phyloP scores from a whole-genome alignment of 2,888 invertebrate genomes.

The Tribolium freemani region DNA sequence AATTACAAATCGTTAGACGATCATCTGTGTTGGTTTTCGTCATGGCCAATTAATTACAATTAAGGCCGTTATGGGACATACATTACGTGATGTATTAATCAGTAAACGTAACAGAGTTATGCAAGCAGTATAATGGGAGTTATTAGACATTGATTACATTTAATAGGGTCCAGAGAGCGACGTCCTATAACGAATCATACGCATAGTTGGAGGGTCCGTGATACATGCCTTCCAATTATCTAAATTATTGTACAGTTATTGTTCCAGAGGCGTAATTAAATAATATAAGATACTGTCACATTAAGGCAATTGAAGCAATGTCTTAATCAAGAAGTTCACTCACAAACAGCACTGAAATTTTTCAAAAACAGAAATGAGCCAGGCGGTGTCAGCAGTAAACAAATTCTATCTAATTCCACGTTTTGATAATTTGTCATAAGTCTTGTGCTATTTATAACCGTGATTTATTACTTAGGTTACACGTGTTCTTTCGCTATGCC shows the following conservation, averaged over 20 bases:
- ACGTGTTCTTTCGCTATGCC: slow-evolving; percentile 51
- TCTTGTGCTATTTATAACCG: slow-evolving; percentile 48
- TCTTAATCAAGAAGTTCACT: slow-evolving; percentile 7
- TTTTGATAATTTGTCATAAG: slow-evolving; percentile 45
- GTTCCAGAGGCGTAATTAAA: slow-evolving; percentile 23
- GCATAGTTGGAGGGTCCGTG: slow-evolving; percentile 36
- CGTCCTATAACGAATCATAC: slow-evolving; percentile 34
- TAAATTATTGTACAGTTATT: slow-evolving; percentile 44
- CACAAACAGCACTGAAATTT: too few relatives aligned
- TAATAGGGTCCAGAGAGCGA: slow-evolving; percentile 50
- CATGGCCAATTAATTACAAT: slow-evolving; percentile 48
- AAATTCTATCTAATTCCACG: slow-evolving; percentile 46
- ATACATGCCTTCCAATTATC: slow-evolving; percentile 51
- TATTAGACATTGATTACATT: slow-evolving; percentile 53
- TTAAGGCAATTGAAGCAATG: slow-evolving; percentile 5
- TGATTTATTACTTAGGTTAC: slow-evolving; percentile 51
- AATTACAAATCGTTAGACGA: slow-evolving; percentile 31
- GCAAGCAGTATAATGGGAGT: slow-evolving; percentile 47
- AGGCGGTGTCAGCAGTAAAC: slow-evolving; percentile 37
- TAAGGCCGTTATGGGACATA: slow-evolving; percentile 35
- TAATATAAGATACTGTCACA: slow-evolving; percentile 9
- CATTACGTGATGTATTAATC: slow-evolving; percentile 47
- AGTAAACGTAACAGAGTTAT: slow-evolving; percentile 44
- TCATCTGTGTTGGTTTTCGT: slow-evolving; percentile 33
- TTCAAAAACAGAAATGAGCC: slow-evolving; percentile 1